phyloP scores from a whole-genome alignment of 2,888 invertebrate genomes.

The Trachelus tabidus region DNA sequence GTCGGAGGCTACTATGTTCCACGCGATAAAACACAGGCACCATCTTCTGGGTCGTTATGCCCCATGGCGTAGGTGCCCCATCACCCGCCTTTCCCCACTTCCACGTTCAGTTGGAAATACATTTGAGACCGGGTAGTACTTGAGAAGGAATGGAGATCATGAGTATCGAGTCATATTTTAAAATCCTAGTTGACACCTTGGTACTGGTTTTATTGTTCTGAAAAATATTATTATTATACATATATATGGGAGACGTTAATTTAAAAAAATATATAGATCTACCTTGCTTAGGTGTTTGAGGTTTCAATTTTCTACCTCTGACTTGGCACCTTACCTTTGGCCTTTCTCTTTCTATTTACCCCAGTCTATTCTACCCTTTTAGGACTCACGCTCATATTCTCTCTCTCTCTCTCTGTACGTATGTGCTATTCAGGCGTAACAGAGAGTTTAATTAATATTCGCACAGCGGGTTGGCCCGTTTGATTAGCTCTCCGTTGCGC shows the following conservation, averaged over 20 bases:
- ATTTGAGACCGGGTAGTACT: not conserved
- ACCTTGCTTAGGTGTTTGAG: not conserved
- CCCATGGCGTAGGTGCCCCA: slow-evolving; percentile 9
- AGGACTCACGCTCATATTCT: not conserved
- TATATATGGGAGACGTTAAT: no score
- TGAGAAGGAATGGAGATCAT: not conserved
- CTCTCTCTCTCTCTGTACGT: slow-evolving; percentile 12
- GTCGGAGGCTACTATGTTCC: slow-evolving; percentile 4
- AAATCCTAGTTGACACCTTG: not conserved
- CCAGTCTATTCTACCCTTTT: not conserved
- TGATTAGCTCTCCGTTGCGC: slow-evolving; percentile 61
- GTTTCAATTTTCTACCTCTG: slow-evolving; percentile 15
- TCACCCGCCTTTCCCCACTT: not conserved
- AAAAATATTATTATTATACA: no score
- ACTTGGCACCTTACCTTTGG: not conserved
- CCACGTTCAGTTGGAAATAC: not conserved
- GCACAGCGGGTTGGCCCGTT: slow-evolving; percentile 59
- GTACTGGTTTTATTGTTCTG: not conserved
- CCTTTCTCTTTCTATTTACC: not conserved
- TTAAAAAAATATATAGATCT: not conserved
- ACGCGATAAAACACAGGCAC: slow-evolving; percentile 27
- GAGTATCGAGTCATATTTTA: not conserved
- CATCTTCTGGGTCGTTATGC: slow-evolving; percentile 11
- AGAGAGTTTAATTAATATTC: slow-evolving; percentile 64
- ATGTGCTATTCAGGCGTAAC: slow-evolving; percentile 47